A percentile compares a stretch with the other conserved stretches of the same genome.
These are phyloP conservation scores for Nesoenas mayeri DNA, from an alignment of 2,113 vertebrate genomes.

Conservation along the genomic window DNA sequence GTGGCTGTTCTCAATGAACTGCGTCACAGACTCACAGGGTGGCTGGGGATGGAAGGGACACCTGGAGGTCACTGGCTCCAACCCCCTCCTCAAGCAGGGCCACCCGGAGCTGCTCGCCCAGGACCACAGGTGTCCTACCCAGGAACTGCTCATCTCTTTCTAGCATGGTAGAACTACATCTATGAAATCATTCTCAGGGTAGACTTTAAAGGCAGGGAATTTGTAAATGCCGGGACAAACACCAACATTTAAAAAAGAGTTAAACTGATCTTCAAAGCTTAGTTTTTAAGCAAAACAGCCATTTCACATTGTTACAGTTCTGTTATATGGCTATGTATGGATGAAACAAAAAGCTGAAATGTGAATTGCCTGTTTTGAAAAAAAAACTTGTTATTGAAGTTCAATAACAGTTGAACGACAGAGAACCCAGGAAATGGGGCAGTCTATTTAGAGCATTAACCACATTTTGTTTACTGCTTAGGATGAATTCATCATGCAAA, in stretches of 20 bases:
- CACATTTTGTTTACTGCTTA: constrained; percentile 71
- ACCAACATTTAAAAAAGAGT: not conserved
- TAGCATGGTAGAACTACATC: not conserved
- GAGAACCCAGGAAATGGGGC: constrained; percentile 31
- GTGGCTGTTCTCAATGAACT: not conserved
- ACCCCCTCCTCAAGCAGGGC: not conserved
- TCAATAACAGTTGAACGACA: not conserved
- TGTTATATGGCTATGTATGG: not conserved
- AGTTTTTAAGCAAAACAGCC: not conserved
- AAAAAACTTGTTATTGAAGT: not conserved
- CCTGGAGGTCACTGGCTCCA: not conserved
- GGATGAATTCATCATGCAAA: constrained; percentile 67
- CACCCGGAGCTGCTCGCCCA: rapidly evolving
- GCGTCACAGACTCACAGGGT: not conserved
- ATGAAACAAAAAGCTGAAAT: not conserved
- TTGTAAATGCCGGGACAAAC: not conserved
- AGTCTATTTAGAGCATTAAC: constrained; percentile 61
- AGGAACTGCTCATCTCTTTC: not conserved
- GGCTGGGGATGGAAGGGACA: not conserved
- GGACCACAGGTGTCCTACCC: not conserved
- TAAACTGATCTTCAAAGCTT: not conserved
- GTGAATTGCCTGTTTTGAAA: not conserved
- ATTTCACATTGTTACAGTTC: not conserved
- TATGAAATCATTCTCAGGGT: not conserved
- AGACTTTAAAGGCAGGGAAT: not conserved